phyloP scores from a whole-genome alignment of 2,888 invertebrate genomes.

The Parapristionchus giblindavisi region DNA sequence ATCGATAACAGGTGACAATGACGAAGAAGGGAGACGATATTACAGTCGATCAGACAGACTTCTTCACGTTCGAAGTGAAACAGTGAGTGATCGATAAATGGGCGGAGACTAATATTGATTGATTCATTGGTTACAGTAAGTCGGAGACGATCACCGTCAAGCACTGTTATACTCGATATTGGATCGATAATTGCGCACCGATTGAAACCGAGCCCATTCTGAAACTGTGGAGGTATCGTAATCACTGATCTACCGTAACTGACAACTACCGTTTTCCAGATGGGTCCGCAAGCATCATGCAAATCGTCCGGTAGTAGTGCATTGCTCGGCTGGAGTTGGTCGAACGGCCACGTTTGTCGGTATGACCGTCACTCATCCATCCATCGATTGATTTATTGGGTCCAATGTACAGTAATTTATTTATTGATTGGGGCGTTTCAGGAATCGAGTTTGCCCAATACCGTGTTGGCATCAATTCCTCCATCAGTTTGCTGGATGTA shows the following conservation, averaged over 20 bases:
- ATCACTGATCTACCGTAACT: no score
- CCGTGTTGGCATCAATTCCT: conserved; percentile 2
- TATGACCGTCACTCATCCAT: no score
- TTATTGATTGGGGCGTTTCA: no score
- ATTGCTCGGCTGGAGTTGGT: conserved; percentile 47
- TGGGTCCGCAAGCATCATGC: conserved; percentile 18
- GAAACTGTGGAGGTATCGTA: conserved; percentile 37
- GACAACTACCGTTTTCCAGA: no score
- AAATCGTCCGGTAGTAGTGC: conserved; percentile 40
- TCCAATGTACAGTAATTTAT: no score
- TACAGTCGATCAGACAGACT: no score
- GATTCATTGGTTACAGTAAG: conserved; percentile 35
- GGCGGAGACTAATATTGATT: no score
- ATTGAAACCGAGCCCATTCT: conserved; percentile 35
- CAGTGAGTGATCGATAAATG: no score
- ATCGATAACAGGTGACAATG: no score
- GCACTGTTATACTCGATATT: conserved; percentile 36
- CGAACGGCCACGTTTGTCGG: conserved; percentile 42
- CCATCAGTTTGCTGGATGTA: not conserved
- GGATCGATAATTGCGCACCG: conserved; percentile 45
- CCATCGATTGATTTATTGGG: no score
- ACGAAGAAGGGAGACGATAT: no score
- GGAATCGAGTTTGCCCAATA: conserved; percentile 16
- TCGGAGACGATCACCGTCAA: conserved; percentile 4
- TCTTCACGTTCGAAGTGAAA: no score